Evolutionary conservation across 2,797 vertebrate genomes (phyloP).

Genomic region (Dryobates pubescens): DNA sequence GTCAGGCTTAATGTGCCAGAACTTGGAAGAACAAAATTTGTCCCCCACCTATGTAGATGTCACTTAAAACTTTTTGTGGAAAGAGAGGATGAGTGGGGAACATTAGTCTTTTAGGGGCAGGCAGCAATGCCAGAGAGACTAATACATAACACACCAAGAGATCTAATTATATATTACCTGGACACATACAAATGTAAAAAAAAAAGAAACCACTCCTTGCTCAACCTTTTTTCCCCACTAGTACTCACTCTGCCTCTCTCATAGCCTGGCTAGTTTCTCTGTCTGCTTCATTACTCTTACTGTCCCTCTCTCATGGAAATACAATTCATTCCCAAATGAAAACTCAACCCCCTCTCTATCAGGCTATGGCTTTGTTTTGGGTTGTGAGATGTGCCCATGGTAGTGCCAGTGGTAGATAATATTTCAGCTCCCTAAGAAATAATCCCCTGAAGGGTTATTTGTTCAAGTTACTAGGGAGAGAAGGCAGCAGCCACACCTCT

Average conservation of each 20-base stretch:
- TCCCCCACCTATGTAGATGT: neutral
- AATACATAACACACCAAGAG: neutral
- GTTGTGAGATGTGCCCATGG: neutral
- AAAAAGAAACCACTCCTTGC: neutral
- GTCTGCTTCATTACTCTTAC: neutral
- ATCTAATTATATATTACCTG: neutral
- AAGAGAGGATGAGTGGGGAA: neutral
- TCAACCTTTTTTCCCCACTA: neutral
- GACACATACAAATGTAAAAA: neutral
- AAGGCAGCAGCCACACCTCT: neutral
- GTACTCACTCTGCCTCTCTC: neutral
- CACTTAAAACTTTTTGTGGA: neutral
- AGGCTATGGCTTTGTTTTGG: neutral
- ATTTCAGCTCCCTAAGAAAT: neutral
- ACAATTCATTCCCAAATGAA: neutral
- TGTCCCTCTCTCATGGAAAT: neutral
- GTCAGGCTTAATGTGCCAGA: constrained; percentile 24
- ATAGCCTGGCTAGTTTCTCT: neutral
- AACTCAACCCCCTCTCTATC: neutral
- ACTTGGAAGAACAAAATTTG: constrained; percentile 3
- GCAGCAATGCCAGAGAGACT: neutral
- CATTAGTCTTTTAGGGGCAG: neutral
- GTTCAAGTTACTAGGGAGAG: neutral
- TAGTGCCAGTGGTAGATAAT: neutral
- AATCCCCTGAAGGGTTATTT: neutral